Evolutionary conservation across 1,140 invertebrate genomes (phyloP).

Genomic region (Leptoteleia sp.): DNA sequence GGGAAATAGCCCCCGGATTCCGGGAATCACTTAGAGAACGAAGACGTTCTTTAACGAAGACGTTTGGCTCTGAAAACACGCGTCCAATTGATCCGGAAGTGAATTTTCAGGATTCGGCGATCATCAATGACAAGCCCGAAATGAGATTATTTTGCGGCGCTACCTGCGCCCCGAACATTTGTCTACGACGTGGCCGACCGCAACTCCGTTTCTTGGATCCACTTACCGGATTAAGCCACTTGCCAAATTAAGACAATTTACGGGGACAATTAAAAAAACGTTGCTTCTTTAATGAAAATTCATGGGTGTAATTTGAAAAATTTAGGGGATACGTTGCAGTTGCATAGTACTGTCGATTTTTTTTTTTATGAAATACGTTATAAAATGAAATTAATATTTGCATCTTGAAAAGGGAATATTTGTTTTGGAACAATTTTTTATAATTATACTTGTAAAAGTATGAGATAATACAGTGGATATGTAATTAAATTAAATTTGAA

Average conservation of each 20-base stretch:
- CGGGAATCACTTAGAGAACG: neutral
- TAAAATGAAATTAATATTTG: too few species aligned
- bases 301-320: slow-evolving; percentile 47
- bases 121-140: slow-evolving; percentile 26
- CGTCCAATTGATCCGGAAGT: slow-evolving; percentile 33
- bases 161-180: slow-evolving; percentile 23
- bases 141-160: slow-evolving; percentile 32
- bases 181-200: slow-evolving; percentile 19
- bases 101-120: slow-evolving; percentile 13
- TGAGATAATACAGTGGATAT: too few species aligned
- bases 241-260: slow-evolving; percentile 34
- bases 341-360: too few species aligned
- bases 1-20: neutral
- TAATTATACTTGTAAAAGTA: too few species aligned
- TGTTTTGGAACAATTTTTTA: too few species aligned
- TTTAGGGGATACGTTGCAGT: slow-evolving; percentile 1
- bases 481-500: too few species aligned
- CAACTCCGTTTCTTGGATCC: slow-evolving; percentile 2
- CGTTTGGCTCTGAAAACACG: neutral
- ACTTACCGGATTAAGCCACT: slow-evolving; percentile 41
- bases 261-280: slow-evolving; percentile 39
- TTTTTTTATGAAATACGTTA: too few species aligned
- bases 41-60: too few species aligned
- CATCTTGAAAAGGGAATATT: too few species aligned
- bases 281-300: slow-evolving; percentile 31